phyloP scores from a whole-genome alignment of 2,888 invertebrate species.

The Lottia scabra region DNA sequence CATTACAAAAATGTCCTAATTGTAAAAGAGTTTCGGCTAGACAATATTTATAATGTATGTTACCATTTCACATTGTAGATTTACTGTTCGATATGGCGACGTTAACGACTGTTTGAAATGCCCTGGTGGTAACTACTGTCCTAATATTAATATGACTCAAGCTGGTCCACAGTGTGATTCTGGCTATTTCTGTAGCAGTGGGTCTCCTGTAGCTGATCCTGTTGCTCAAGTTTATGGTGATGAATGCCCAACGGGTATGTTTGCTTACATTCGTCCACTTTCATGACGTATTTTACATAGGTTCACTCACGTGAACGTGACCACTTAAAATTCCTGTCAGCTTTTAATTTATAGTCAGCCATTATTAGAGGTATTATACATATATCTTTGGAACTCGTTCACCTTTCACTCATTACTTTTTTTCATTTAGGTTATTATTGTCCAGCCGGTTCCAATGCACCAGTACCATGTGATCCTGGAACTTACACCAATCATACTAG shows the following conservation, averaged over 20 bases:
- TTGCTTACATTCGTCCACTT: too few relatives aligned
- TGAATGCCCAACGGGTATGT: slow-evolving; percentile 61
- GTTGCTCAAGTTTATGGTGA: slow-evolving; percentile 58
- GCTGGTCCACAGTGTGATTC: slow-evolving; percentile 49
- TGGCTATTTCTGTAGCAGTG: slow-evolving; percentile 59
- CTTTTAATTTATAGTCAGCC: too few relatives aligned
- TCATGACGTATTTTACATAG: too few relatives aligned
- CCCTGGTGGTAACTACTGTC: slow-evolving; percentile 58
- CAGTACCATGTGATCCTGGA: slow-evolving; percentile 53
- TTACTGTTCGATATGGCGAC: slow-evolving; percentile 33
- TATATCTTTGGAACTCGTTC: too few relatives aligned
- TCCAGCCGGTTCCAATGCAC: slow-evolving; percentile 44
- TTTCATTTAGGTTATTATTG: slow-evolving; percentile 54
- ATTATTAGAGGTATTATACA: too few relatives aligned
- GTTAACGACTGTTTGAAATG: slow-evolving; percentile 48
- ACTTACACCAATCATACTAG: slow-evolving; percentile 50
- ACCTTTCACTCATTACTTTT: too few relatives aligned
- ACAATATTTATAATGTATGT: too few relatives aligned
- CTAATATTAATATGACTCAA: slow-evolving; percentile 56
- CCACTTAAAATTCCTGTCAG: too few relatives aligned
- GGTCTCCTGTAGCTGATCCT: slow-evolving; percentile 55
- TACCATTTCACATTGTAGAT: slow-evolving; percentile 28
- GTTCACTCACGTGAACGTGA: too few relatives aligned
- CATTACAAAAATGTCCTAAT: too few relatives aligned
- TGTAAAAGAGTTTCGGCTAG: too few relatives aligned